Evolutionary conservation across 2,113 vertebrate genomes (phyloP).

Genomic region (Falcunculus frontatus): DNA sequence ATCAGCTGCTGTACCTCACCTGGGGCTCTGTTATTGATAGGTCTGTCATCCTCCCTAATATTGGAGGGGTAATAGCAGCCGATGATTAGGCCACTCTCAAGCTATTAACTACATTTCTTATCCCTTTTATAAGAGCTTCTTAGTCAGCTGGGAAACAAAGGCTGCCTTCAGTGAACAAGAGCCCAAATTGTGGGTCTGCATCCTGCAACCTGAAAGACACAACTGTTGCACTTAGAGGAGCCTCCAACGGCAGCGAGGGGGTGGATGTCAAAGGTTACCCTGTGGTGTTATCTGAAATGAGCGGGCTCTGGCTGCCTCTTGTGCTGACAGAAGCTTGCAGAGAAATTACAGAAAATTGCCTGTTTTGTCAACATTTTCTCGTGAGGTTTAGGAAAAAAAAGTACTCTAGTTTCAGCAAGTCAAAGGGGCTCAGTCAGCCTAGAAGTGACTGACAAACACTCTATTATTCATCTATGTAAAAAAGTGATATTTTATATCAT

Average conservation of each 20-base stretch:
- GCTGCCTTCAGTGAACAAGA: conserved; percentile 71
- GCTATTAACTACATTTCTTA: conserved; percentile 93
- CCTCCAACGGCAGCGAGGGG: conserved; percentile 67
- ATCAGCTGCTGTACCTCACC: conserved; percentile 71
- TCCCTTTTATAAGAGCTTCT: conserved; percentile 80
- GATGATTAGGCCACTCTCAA: conserved; percentile 89
- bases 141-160: conserved; percentile 83
- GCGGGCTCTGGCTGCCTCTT: conserved; percentile 78
- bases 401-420: conserved; percentile 70
- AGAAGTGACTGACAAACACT: conserved; percentile 89
- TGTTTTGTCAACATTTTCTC: conserved; percentile 96
- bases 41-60: conserved; percentile 92
- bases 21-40: conserved; percentile 89
- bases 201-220: conserved; percentile 88
- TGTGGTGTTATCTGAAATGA: conserved; percentile 82
- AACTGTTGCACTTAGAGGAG: conserved; percentile 82
- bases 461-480: conserved; percentile 83
- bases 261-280: conserved; percentile 85
- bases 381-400: conserved; percentile 83
- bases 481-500: conserved; percentile 91
- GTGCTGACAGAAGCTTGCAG: conserved; percentile 80
- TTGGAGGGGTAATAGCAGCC: conserved; percentile 89
- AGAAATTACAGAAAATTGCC: conserved; percentile 93
- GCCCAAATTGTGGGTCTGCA: conserved; percentile 66
- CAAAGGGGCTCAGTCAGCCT: conserved; percentile 78